Evolutionary conservation across 2,797 vertebrate genomes (phyloP).

Genomic region (Phoeniculus purpureus): DNA sequence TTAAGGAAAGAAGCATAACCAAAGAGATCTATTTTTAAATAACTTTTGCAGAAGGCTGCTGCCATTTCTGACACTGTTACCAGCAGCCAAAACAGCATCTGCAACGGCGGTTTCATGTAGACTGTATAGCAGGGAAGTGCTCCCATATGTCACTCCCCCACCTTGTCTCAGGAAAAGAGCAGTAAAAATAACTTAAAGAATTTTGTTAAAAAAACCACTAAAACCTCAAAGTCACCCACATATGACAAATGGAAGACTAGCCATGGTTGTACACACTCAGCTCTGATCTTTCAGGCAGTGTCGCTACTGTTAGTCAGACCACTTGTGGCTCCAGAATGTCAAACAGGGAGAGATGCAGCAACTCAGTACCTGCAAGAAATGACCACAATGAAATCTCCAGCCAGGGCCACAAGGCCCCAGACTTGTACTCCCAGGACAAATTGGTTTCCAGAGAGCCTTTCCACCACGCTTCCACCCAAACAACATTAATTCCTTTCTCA

Average conservation of each 20-base stretch:
- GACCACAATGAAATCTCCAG: neutral
- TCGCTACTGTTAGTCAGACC: neutral
- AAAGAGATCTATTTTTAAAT: constrained; percentile 58
- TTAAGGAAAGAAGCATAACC: constrained; percentile 39
- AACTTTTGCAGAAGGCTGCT: constrained; percentile 34
- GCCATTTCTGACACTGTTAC: constrained; percentile 26
- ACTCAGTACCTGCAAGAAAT: neutral
- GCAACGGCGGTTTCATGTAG: neutral
- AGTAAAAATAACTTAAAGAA: constrained; percentile 2
- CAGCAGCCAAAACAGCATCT: constrained; percentile 59
- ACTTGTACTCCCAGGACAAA: neutral
- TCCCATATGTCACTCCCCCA: neutral
- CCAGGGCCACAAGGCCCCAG: neutral
- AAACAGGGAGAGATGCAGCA: neutral
- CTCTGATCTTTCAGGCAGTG: neutral
- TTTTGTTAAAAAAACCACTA: neutral
- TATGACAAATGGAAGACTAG: neutral
- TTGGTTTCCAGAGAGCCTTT: neutral
- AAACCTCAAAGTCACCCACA: neutral
- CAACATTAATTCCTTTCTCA: neutral
- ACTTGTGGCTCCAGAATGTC: neutral
- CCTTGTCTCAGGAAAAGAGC: neutral
- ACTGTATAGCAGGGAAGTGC: neutral
- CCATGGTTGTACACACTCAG: neutral
- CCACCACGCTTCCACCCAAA: neutral